Percentiles rank a stretch among this genome's conserved stretches.
Conservation (phyloP, 2,113 vertebrate genomes). For the Tachysurus fulvidraco region DNA sequence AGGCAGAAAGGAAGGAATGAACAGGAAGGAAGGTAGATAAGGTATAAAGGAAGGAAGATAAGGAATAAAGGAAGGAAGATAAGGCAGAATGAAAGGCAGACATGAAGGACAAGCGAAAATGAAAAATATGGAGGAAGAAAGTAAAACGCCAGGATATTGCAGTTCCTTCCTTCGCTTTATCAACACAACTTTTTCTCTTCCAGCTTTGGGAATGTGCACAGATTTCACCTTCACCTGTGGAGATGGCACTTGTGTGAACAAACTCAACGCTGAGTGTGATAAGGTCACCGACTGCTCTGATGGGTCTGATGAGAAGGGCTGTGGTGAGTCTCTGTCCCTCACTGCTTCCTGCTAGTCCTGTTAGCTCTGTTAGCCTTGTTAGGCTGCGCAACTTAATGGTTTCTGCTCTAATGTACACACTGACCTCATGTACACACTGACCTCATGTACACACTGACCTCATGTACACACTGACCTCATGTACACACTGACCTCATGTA, state of each 20-base stretch:
- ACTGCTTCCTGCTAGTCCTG: too few relatives aligned
- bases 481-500: too few relatives aligned
- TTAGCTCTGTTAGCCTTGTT: not conserved
- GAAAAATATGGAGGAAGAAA: not conserved
- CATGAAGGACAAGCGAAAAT: not conserved
- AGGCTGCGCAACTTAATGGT: too few relatives aligned
- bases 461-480: too few relatives aligned
- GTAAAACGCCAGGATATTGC: not conserved
- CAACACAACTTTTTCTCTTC: constrained; percentile 5
- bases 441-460: too few relatives aligned
- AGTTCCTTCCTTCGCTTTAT: not conserved
- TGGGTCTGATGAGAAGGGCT: constrained; percentile 68
- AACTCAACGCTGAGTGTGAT: constrained; percentile 78
- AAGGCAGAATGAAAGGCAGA: too few relatives aligned
- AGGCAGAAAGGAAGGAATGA: not conserved
- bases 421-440: too few relatives aligned
- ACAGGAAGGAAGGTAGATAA: not conserved
- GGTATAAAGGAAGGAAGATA: not conserved
- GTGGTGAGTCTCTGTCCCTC: constrained; percentile 62
- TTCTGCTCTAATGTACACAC: not conserved
- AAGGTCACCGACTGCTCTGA: constrained; percentile 70
- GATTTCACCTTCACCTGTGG: constrained; percentile 71
- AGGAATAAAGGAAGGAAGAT: not conserved
- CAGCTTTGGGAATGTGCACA: constrained; percentile 66
- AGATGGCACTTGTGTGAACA: constrained; percentile 70